A percentile compares a stretch with the other conserved stretches of the same genome.
Conservation (phyloP, 1,140 invertebrate genomes). For the Platyscapa corneri region DNA sequence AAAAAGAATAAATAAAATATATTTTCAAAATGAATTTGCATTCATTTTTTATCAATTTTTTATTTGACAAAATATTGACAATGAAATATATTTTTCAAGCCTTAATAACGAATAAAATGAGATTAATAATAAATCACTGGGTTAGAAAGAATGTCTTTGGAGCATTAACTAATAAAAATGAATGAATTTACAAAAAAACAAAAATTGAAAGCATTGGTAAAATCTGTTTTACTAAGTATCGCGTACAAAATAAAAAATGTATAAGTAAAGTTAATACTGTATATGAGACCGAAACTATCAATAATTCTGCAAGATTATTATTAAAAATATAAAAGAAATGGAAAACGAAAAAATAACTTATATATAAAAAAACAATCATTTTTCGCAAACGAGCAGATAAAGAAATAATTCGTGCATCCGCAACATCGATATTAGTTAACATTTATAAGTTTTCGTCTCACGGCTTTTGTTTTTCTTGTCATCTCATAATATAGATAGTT, state of each 20-base stretch:
- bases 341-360: background rate
- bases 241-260: slow-evolving; percentile 34
- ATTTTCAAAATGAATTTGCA: slow-evolving; percentile 39
- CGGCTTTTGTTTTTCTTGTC: slow-evolving; percentile 17
- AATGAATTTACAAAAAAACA: slow-evolving; percentile 3
- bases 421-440: slow-evolving; percentile 61
- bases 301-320: background rate
- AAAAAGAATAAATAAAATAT: slow-evolving; percentile 33
- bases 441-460: slow-evolving; percentile 57
- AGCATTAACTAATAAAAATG: background rate
- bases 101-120: background rate
- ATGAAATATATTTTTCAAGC: background rate
- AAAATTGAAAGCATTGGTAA: slow-evolving; percentile 8
- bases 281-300: slow-evolving; percentile 9
- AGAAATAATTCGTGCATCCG: slow-evolving; percentile 60
- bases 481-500: slow-evolving; percentile 51
- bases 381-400: slow-evolving; percentile 14
- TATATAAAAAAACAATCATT: slow-evolving; percentile 3
- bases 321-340: background rate
- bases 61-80: background rate
- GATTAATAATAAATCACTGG: slow-evolving; percentile 26
- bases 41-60: background rate
- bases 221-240: slow-evolving; percentile 36
- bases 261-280: slow-evolving; percentile 45
- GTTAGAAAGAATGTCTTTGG: slow-evolving; percentile 31